Evolutionary conservation across 2,113 vertebrate species (phyloP).

Genomic region (Phoenicopterus ruber): DNA sequence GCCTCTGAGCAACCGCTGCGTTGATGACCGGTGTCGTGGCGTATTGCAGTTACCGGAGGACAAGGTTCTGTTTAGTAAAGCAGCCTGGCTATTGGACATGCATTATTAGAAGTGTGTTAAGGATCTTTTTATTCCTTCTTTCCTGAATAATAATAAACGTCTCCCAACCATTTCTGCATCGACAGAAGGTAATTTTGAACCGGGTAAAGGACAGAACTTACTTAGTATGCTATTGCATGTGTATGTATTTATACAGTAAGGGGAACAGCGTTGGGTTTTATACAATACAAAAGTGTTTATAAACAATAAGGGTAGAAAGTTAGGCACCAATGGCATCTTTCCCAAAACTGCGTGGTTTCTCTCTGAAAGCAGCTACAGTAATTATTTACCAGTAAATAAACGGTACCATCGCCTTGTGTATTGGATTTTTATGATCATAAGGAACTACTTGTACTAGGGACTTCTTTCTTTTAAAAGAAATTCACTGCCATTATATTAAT

Average conservation of each 20-base stretch:
- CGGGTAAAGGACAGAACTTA: neutral
- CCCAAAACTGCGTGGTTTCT: neutral
- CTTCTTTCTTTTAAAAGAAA: neutral
- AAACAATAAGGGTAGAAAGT: neutral
- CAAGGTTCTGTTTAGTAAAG: neutral
- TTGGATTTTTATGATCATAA: neutral
- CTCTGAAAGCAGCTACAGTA: neutral
- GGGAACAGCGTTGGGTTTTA: neutral
- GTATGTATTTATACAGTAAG: neutral
- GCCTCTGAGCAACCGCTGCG: neutral
- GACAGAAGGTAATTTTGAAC: neutral
- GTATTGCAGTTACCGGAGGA: fast-evolving
- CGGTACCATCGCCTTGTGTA: neutral
- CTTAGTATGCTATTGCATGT: fast-evolving
- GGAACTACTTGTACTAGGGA: neutral
- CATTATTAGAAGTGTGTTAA: neutral
- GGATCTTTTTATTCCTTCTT: neutral
- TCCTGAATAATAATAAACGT: neutral
- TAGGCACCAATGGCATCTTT: neutral
- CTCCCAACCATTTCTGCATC: neutral
- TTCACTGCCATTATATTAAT: neutral
- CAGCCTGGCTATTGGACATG: neutral
- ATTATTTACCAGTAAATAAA: neutral
- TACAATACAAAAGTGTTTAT: fast-evolving
- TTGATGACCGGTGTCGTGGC: no score